phyloP scores from a whole-genome alignment of 2,888 invertebrate species.

The Drosophila limbata region DNA sequence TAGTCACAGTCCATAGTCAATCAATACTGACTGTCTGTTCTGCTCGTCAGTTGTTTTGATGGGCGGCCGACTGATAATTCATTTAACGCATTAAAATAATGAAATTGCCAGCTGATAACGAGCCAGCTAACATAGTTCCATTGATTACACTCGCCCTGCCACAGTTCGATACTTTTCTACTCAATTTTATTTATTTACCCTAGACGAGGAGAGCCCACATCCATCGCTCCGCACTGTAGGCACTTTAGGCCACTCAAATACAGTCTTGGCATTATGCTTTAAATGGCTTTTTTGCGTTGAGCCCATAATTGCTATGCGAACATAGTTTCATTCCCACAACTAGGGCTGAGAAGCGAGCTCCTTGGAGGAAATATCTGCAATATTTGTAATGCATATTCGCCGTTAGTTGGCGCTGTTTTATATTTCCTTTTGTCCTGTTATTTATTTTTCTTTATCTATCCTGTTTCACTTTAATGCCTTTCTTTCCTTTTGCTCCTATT shows the following conservation, averaged over 20 bases:
- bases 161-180: conserved; percentile 56
- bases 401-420: conserved; percentile 56
- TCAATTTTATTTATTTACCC: conserved; percentile 74
- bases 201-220: not conserved
- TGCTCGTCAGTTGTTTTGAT: conserved; percentile 38
- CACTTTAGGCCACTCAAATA: conserved; percentile 32
- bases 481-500: conserved; percentile 11
- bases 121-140: conserved; percentile 24
- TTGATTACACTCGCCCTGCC: conserved; percentile 50
- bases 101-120: conserved; percentile 74
- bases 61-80: conserved; percentile 59
- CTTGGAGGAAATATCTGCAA: conserved; percentile 35
- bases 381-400: conserved; percentile 77
- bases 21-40: conserved; percentile 41
- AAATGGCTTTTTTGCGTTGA: conserved; percentile 45
- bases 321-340: conserved; percentile 25
- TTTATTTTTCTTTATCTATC: conserved; percentile 29
- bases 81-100: conserved; percentile 74
- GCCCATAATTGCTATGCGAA: conserved; percentile 52
- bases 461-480: conserved; percentile 57
- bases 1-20: conserved; percentile 25
- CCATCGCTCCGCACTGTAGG: conserved; percentile 20
- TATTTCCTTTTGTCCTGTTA: conserved; percentile 39
- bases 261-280: conserved; percentile 43
- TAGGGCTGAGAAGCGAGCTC: not conserved